phyloP scores from a whole-genome alignment of 2,888 invertebrate genomes.

The Oscheius onirici region DNA sequence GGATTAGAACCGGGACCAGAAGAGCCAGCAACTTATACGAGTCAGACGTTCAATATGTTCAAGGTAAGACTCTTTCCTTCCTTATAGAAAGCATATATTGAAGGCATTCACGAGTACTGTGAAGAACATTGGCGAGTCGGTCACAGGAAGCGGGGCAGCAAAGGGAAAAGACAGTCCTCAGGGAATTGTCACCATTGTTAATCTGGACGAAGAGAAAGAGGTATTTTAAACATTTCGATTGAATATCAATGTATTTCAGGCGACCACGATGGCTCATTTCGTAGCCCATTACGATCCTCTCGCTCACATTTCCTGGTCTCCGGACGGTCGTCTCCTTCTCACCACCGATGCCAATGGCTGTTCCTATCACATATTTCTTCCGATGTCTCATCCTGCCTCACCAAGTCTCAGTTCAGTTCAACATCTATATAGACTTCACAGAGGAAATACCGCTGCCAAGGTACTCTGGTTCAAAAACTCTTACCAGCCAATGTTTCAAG shows the following conservation, averaged over 20 bases:
- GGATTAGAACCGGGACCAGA: constrained; percentile 49
- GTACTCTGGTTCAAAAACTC: constrained; percentile 74
- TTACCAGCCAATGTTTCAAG: constrained; percentile 63
- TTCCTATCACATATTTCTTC: constrained; percentile 88
- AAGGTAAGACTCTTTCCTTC: constrained; percentile 71
- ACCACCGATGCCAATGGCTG: constrained; percentile 74
- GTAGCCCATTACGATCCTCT: constrained; percentile 58
- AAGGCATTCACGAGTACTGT: constrained; percentile 74
- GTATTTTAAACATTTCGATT: background rate
- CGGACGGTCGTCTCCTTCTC: constrained; percentile 70
- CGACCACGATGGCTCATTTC: constrained; percentile 58
- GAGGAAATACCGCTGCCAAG: constrained; percentile 94
- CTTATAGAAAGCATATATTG: no score
- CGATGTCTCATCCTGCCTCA: constrained; percentile 92
- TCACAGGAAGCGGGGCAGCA: constrained; percentile 48
- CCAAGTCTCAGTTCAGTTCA: constrained; percentile 80
- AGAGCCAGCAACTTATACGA: constrained; percentile 72
- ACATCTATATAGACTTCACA: constrained; percentile 90
- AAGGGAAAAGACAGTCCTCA: constrained; percentile 36
- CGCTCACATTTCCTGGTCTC: constrained; percentile 47
- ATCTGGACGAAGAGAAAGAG: constrained; percentile 38
- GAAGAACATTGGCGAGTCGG: constrained; percentile 73
- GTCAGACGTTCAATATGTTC: constrained; percentile 74
- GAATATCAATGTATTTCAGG: background rate
- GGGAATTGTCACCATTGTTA: constrained; percentile 55